Base-by-base conservation (phyloP, 2,888 invertebrate genomes). In the Endomychus coccineus region DNA sequence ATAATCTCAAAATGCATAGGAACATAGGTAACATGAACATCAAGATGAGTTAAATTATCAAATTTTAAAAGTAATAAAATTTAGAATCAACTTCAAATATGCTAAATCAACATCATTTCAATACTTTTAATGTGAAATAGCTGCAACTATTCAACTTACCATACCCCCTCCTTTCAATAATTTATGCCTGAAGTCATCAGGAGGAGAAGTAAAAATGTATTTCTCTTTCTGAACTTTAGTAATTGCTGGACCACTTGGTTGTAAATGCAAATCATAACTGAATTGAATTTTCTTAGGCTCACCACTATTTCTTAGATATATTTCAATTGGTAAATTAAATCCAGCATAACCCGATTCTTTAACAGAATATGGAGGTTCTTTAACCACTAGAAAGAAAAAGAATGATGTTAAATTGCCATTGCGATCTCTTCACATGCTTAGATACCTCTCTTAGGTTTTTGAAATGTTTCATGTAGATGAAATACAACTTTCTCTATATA, bases 301-400 rank as follows among this genome's bases (percentile, higher is more conserved):
- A 63, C 89, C 88, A 61, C 84, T 85, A 64, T 87, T 92, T 51
- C 80, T 85, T 48, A 90, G 72, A 64, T 87, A 83, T 49, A 96
- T 82, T 58, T 94, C 90, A 54, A 96, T 90, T 0, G 86, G 85
- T 40, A 96, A 71, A 29, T 77, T 73, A 64, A 96, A 96, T 17
- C 95, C 91, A 40, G 92, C 95, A 73, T 96, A 96, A 4, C 96
- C 95, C n/a, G 89, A 86, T 64, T 95, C 94, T 52, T 83, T 82
- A 16, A 96, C 77, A 31, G 77, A 70, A 68, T 87, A 96, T 2
- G 95, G 95, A 32, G 94, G 90, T 48, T 90, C 89, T 59, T 89
- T 91, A 2, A 89, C 72, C 52, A 85, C 91, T 91, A 71, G 31
- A 78, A 78, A 16, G 22, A n/a, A 4, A 2, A 29, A 16, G 28